Conservation (phyloP, 1,140 invertebrate genomes). For the Platorchestia sp. region DNA sequence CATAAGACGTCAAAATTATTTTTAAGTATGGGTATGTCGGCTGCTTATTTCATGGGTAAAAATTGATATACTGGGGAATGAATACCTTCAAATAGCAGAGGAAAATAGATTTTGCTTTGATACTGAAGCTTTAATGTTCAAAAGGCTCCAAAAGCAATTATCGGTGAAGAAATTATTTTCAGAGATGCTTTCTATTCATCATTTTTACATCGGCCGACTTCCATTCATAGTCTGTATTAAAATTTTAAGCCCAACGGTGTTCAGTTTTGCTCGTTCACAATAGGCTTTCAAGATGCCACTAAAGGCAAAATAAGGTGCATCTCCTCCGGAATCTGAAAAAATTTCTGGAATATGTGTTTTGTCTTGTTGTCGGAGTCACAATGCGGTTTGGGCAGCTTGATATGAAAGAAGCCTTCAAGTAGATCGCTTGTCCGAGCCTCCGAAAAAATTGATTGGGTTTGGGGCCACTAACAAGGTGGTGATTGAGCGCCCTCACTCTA, state of each 20-base stretch:
- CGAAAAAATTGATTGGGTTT: conserved; percentile 43
- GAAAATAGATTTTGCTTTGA: not conserved
- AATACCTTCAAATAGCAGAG: not conserved
- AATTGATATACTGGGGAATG: not conserved
- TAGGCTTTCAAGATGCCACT: not conserved
- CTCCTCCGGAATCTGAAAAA: not conserved
- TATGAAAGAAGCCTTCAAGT: conserved; percentile 26
- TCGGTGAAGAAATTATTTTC: not conserved
- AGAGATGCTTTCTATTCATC: not conserved
- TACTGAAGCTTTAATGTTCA: not conserved
- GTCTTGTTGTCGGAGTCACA: not conserved
- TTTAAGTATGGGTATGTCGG: not conserved
- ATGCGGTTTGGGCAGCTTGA: not conserved
- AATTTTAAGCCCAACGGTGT: not conserved
- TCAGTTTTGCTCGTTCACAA: not conserved
- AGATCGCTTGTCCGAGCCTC: not conserved
- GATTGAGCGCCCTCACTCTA: not conserved
- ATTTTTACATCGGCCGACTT: not conserved
- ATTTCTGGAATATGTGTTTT: not conserved
- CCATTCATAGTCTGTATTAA: not conserved
- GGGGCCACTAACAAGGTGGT: not conserved
- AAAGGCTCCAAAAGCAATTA: not conserved
- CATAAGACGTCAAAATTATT: not conserved
- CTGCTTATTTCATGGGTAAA: not conserved
- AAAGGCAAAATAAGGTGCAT: not conserved